These are phyloP conservation scores for Ophion ellenae DNA, from an alignment of 2,888 invertebrate species.

Conservation along the genomic window DNA sequence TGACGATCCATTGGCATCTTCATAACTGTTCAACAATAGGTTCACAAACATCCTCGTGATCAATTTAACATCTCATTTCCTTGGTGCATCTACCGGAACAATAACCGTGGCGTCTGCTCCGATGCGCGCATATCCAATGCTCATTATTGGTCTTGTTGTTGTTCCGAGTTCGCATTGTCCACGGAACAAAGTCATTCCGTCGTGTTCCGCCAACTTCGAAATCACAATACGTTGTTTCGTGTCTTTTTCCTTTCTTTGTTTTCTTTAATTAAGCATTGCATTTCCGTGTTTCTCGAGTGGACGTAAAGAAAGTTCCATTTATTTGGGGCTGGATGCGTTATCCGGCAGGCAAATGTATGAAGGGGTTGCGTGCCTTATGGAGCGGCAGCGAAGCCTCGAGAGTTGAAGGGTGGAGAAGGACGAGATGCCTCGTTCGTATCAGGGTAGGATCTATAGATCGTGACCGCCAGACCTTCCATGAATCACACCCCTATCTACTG, in stretches of 20 bases:
- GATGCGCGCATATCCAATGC: too few species aligned
- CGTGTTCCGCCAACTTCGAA: not conserved
- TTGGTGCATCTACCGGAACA: too few species aligned
- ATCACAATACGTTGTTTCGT: not conserved
- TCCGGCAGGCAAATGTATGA: constrained; percentile 55
- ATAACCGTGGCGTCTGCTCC: too few species aligned
- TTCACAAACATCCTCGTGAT: too few species aligned
- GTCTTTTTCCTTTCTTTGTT: not conserved
- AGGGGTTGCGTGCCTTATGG: constrained; percentile 59
- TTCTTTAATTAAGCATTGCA: not conserved
- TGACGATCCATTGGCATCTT: too few species aligned
- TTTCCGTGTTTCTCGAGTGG: constrained; percentile 26
- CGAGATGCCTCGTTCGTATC: constrained; percentile 78
- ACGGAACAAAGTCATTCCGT: not conserved
- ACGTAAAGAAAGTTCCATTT: constrained; percentile 29
- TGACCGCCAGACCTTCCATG: constrained; percentile 79
- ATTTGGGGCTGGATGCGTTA: constrained; percentile 54
- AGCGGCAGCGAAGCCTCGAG: constrained; percentile 65
- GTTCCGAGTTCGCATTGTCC: not conserved
- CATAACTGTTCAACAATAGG: too few species aligned
- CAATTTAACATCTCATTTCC: too few species aligned
- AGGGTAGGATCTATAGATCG: constrained; percentile 80
- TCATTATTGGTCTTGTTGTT: not conserved
- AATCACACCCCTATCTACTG: constrained; percentile 81
- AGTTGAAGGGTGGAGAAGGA: constrained; percentile 50